A percentile compares a stretch with the other conserved stretches of the same genome.
phyloP scores from a whole-genome alignment of 53 echinoderm and acorn worm species.

The Mesocentrotus franciscanus region DNA sequence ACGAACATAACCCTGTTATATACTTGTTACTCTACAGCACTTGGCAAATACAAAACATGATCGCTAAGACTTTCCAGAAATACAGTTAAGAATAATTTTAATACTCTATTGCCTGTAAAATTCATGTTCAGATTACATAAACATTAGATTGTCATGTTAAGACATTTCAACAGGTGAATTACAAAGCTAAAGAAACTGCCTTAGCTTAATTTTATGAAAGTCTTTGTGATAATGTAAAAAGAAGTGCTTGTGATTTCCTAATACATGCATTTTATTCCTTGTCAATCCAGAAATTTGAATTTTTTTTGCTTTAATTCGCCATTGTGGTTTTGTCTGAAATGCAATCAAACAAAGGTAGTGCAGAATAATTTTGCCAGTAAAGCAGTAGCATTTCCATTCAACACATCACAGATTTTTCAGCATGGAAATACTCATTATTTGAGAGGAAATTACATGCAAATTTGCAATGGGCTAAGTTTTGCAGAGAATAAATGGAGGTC shows the following conservation, averaged over 20 bases:
- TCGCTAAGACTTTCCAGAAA: too few relatives aligned
- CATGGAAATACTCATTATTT: not conserved
- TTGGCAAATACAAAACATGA: not conserved
- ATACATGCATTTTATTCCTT: not conserved
- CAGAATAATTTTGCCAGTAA: not conserved
- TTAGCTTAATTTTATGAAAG: too few relatives aligned
- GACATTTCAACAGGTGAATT: too few relatives aligned
- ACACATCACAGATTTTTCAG: not conserved
- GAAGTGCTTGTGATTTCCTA: not conserved
- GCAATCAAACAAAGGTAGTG: not conserved
- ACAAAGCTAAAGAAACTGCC: too few relatives aligned
- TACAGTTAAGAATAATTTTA: too few relatives aligned
- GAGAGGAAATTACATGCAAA: too few relatives aligned
- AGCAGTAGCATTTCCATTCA: not conserved
- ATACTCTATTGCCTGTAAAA: too few relatives aligned
- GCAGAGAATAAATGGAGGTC: too few relatives aligned
- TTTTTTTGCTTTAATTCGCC: not conserved
- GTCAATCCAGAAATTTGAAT: not conserved
- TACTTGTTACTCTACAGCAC: not conserved
- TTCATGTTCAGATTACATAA: too few relatives aligned
- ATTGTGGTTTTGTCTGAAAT: not conserved
- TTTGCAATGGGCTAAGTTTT: too few relatives aligned
- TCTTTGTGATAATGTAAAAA: not conserved
- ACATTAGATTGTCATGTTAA: too few relatives aligned
- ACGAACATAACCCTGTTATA: not conserved